A percentile compares a stretch with the other conserved stretches of the same genome.
phyloP scores from a whole-genome alignment of 2,797 vertebrate genomes.

The Simalia tracyae region DNA sequence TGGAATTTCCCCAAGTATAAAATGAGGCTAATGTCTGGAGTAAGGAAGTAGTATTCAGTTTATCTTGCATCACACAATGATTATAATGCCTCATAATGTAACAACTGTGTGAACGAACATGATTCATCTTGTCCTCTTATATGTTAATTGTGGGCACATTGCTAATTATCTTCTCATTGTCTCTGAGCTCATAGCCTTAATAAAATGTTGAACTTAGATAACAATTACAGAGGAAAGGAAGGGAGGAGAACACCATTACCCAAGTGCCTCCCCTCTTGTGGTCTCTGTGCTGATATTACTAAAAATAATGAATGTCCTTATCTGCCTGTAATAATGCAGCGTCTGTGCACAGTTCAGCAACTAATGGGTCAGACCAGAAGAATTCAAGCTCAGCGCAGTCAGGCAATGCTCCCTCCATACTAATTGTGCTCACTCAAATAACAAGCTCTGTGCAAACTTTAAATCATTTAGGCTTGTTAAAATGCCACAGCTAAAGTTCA shows the following conservation, averaged over 20 bases:
- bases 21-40: not conserved
- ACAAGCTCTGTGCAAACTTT: slow-evolving; percentile 41
- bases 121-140: not conserved
- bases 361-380: slow-evolving; percentile 47
- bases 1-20: not conserved
- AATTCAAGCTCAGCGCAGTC: slow-evolving; percentile 51
- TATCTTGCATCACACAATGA: not conserved
- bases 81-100: not conserved
- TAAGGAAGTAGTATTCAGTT: not conserved
- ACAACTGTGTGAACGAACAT: not conserved
- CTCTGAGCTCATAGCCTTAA: slow-evolving; percentile 3
- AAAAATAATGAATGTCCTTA: slow-evolving; percentile 55
- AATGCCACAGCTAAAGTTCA: slow-evolving; percentile 54
- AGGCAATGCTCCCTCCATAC: slow-evolving; percentile 54
- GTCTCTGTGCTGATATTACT: slow-evolving; percentile 35
- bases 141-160: not conserved
- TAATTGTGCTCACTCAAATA: slow-evolving; percentile 69
- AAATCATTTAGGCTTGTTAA: slow-evolving; percentile 67
- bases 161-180: not conserved
- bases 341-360: slow-evolving; percentile 18
- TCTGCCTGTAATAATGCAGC: slow-evolving; percentile 40
- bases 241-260: not conserved
- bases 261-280: slow-evolving; percentile 32
- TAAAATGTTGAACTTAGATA: slow-evolving; percentile 19
- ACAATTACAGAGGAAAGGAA: not conserved